These are phyloP conservation scores for Dione juno DNA, from an alignment of 2,888 invertebrate species.

Conservation along the genomic window DNA sequence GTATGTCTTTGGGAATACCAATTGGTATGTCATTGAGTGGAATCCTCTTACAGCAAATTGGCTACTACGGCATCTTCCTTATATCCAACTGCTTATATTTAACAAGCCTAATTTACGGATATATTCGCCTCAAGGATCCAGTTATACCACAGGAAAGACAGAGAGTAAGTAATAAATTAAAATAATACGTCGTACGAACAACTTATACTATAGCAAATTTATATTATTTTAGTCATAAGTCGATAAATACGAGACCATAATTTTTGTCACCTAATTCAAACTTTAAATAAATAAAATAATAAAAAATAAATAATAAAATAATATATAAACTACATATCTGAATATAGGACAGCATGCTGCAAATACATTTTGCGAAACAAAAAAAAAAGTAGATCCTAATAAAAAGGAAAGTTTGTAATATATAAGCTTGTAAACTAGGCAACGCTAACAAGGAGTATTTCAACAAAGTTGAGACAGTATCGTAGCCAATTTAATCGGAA, in stretches of 20 bases:
- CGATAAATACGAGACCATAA: no score
- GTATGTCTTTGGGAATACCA: constrained; percentile 85
- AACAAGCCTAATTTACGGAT: constrained; percentile 80
- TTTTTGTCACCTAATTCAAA: no score
- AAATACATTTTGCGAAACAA: not conserved
- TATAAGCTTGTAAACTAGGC: constrained; percentile 26
- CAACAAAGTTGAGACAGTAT: constrained; percentile 35
- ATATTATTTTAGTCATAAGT: no score
- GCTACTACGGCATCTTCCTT: constrained; percentile 79
- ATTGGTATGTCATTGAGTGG: constrained; percentile 84
- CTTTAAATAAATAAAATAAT: no score
- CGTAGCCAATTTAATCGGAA: constrained; percentile 47
- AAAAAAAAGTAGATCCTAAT: constrained; percentile 9
- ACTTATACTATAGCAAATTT: no score
- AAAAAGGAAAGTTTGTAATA: constrained; percentile 23
- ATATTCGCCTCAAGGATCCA: constrained; percentile 75
- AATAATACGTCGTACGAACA: not conserved
- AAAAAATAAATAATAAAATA: no score
- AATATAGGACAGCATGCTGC: not conserved
- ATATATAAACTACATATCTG: not conserved
- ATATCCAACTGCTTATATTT: constrained; percentile 80
- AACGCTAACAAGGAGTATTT: constrained; percentile 25
- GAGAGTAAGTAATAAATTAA: constrained; percentile 63
- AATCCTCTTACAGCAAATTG: constrained; percentile 76
- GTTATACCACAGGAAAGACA: constrained; percentile 68